phyloP scores from a whole-genome alignment of 1,140 invertebrate genomes.

The Tetragonula clypearis region DNA sequence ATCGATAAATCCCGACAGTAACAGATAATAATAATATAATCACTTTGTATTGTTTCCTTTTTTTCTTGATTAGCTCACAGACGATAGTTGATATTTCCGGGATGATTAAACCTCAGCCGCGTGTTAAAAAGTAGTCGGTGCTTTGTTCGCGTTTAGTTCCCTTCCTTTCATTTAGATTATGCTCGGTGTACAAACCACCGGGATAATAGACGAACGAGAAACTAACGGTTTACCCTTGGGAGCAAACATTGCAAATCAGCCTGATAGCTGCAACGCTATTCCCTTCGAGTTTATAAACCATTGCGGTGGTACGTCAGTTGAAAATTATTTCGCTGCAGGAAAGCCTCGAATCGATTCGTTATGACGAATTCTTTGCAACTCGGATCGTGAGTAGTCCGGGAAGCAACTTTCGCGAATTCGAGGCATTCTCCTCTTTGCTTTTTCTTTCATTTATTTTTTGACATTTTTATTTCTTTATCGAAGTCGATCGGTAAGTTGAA shows the following conservation, averaged over 20 bases:
- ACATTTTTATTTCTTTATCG: too few relatives aligned
- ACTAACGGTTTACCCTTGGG: constrained; percentile 44
- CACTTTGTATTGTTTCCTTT: not conserved
- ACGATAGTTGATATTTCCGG: not conserved
- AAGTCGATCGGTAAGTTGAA: too few relatives aligned
- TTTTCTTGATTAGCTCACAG: not conserved
- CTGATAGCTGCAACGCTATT: constrained; percentile 20
- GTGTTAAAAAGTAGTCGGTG: not conserved
- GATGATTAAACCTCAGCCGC: not conserved
- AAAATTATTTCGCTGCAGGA: constrained; percentile 32
- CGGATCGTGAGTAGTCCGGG: not conserved
- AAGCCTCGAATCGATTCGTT: not conserved
- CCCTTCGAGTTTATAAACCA: constrained; percentile 22
- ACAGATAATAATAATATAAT: not conserved
- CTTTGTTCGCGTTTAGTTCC: not conserved
- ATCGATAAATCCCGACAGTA: too few relatives aligned
- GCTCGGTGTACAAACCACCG: constrained; percentile 14
- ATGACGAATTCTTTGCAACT: not conserved
- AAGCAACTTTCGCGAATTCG: too few relatives aligned
- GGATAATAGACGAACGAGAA: constrained; percentile 38
- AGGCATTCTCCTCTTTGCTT: too few relatives aligned
- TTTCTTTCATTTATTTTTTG: too few relatives aligned
- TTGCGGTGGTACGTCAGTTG: constrained; percentile 10
- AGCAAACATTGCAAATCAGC: constrained; percentile 52
- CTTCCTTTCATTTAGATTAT: constrained; percentile 6